Percentiles rank a stretch among this genome's conserved stretches.
phyloP scores from a whole-genome alignment of 2,797 vertebrate genomes.

The Aselliscus stoliczkanus region DNA sequence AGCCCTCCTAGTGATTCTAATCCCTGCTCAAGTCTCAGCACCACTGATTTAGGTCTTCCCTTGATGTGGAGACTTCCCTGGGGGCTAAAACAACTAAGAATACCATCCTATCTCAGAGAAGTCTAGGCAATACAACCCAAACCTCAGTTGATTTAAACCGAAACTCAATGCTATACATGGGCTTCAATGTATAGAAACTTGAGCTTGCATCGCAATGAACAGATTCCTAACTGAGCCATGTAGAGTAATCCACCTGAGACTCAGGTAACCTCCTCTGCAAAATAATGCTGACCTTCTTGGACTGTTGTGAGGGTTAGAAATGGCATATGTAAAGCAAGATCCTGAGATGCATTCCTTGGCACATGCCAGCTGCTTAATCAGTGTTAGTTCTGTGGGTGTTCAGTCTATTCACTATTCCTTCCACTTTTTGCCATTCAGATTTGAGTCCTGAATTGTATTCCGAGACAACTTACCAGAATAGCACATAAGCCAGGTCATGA shows the following conservation, averaged over 20 bases:
- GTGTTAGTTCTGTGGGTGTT: background rate
- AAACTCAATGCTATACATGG: background rate
- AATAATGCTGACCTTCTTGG: background rate
- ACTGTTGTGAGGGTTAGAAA: background rate
- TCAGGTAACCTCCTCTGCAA: background rate
- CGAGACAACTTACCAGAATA: background rate
- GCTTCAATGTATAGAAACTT: background rate
- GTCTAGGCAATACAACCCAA: background rate
- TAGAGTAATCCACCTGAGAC: background rate
- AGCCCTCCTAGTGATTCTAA: background rate
- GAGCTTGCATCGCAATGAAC: background rate
- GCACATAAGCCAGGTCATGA: background rate
- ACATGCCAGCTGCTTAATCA: background rate
- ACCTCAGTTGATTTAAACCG: background rate
- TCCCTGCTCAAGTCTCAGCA: background rate
- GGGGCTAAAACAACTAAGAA: background rate
- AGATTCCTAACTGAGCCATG: background rate
- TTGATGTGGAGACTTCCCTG: background rate
- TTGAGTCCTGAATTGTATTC: background rate
- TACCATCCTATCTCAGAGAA: background rate
- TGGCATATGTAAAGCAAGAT: background rate
- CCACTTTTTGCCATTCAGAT: background rate
- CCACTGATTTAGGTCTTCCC: background rate
- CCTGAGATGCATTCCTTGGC: background rate
- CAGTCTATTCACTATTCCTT: background rate